phyloP scores from a whole-genome alignment of 1,140 invertebrate species.

The Papilio polytes region DNA sequence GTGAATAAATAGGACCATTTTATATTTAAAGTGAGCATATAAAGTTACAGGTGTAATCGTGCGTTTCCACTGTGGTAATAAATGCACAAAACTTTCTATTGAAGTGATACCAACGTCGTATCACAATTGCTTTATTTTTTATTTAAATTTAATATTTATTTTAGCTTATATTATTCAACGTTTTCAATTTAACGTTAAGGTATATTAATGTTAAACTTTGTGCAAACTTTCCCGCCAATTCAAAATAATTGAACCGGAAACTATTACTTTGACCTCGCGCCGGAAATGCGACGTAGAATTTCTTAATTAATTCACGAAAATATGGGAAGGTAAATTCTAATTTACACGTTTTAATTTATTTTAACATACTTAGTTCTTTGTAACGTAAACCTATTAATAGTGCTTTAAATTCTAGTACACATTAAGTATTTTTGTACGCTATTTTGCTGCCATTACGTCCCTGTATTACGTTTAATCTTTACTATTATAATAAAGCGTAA shows the following conservation, averaged over 20 bases:
- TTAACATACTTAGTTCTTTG: neutral
- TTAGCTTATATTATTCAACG: neutral
- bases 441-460: no score
- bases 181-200: neutral
- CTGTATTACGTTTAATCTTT: no score
- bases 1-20: neutral
- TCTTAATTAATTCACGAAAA: constrained; percentile 16
- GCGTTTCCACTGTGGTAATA: no score
- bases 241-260: constrained; percentile 14
- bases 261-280: neutral
- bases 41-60: no score
- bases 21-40: neutral
- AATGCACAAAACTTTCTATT: no score
- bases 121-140: no score
- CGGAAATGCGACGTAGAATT: constrained; percentile 13
- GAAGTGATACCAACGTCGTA: no score
- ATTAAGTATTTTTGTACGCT: no score
- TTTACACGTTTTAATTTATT: neutral
- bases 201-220: no score
- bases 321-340: neutral
- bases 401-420: neutral
- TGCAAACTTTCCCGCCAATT: neutral
- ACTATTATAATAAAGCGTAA: no score
- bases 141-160: neutral
- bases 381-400: neutral